Evolutionary conservation across 2,113 vertebrate genomes (phyloP).

Genomic region (Lutjanus erythropterus): DNA sequence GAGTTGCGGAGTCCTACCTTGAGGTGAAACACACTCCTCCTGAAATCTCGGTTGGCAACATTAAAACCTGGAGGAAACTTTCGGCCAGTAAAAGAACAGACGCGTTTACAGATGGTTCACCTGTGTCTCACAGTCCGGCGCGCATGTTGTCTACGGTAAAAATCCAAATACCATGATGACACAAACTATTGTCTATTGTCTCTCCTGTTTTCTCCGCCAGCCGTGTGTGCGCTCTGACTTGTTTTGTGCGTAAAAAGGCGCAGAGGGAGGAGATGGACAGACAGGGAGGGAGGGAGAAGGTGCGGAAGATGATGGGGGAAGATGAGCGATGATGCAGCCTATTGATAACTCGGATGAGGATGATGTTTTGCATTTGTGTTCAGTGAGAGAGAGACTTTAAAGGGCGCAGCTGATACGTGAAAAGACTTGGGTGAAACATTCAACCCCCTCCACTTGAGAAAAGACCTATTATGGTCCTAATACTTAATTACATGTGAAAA

Average conservation of each 20-base stretch:
- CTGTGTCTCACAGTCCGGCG: slow-evolving; percentile 69
- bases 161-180: slow-evolving; percentile 75
- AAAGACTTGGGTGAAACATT: slow-evolving; percentile 10
- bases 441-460: neutral
- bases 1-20: slow-evolving; percentile 79
- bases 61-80: slow-evolving; percentile 78
- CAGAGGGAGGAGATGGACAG: slow-evolving; percentile 78
- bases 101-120: slow-evolving; percentile 55
- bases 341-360: slow-evolving; percentile 71
- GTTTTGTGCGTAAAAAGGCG: slow-evolving; percentile 76
- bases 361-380: slow-evolving; percentile 58
- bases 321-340: slow-evolving; percentile 74
- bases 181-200: slow-evolving; percentile 75
- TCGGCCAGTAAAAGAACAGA: slow-evolving; percentile 55
- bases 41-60: slow-evolving; percentile 87
- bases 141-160: slow-evolving; percentile 57
- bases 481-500: neutral
- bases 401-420: slow-evolving; percentile 19
- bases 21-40: slow-evolving; percentile 87
- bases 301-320: slow-evolving; percentile 75
- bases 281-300: slow-evolving; percentile 74
- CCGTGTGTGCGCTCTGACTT: slow-evolving; percentile 73
- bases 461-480: neutral
- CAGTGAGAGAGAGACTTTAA: slow-evolving; percentile 48
- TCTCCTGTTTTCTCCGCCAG: slow-evolving; percentile 65